Base-by-base conservation (phyloP, 1,140 invertebrate genomes). In the Calosoma granatense region DNA sequence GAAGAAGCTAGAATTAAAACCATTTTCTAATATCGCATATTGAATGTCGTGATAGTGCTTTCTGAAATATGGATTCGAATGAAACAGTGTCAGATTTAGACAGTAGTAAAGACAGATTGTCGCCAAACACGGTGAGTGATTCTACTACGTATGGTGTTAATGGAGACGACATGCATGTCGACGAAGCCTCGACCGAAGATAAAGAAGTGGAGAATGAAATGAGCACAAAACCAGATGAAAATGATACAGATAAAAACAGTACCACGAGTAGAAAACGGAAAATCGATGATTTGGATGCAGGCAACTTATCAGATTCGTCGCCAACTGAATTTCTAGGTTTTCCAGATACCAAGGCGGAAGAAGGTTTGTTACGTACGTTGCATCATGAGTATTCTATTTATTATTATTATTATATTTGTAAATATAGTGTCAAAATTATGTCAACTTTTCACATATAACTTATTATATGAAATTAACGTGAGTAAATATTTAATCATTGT, bases 11-110 rank as follows among this genome's bases (percentile, higher is more conserved):
- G 23, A 56, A 11, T 56, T 41, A 12, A 21, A 23, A 23, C 23
- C 43, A 51, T 52, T 43, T 51, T 51, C 30, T 57, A 3, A 22
- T 36, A 6, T 23, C 47, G 14, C 15, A 22, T 26, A 53, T 22
- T 47, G 43, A 56, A n/a, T 56, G 43, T 15, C 14, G 20, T 55
- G 23, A 55, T 4, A 53, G 23, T 21, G 52, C 15, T 23, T 20
- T 22, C 17, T 54, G n/a, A 23, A 26, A 54, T 12, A 9, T 41
- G 22, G 30, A 23, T 30, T 6, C 30, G 47, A 54, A 21, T 4
- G 62, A 64, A 60, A 55, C 59, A 56, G 61, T 56, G 60, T 54
- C 53, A 59, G 60, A 64, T 56, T 20, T 60, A 19, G 61, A 63
- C 22, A 60, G 54, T 21, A 58, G 59, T 30, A 60, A 61, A 61